phyloP scores from a whole-genome alignment of 1,140 invertebrate genomes.

The Brevipalpus yothersi region DNA sequence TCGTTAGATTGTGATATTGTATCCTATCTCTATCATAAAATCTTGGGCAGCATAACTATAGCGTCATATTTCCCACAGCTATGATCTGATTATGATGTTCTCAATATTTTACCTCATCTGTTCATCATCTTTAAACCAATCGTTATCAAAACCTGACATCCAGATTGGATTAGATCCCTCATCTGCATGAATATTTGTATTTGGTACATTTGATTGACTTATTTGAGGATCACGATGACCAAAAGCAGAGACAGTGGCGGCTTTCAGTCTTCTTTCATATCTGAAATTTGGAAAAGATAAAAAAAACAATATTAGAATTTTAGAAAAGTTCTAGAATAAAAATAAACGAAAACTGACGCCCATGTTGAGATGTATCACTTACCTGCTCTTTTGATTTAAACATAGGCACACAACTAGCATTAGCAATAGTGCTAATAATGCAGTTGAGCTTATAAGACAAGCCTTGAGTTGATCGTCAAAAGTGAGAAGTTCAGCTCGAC shows the following conservation, averaged over 20 bases:
- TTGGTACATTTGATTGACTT: constrained; percentile 58
- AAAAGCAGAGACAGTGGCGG: constrained; percentile 72
- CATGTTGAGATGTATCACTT: constrained; percentile 12
- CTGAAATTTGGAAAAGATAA: constrained; percentile 9
- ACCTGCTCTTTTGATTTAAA: constrained; percentile 46
- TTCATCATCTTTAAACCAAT: constrained; percentile 66
- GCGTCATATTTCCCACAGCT: too few species aligned
- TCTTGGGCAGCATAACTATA: too few species aligned
- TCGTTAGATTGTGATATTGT: too few species aligned
- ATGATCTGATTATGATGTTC: not conserved
- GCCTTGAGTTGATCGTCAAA: constrained; percentile 24
- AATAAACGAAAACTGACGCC: constrained; percentile 10
- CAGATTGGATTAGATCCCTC: constrained; percentile 86
- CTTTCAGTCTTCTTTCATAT: constrained; percentile 64
- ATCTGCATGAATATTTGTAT: constrained; percentile 76
- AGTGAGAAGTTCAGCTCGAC: constrained; percentile 2
- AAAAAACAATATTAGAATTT: not conserved
- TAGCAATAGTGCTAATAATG: constrained; percentile 48
- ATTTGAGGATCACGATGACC: constrained; percentile 27
- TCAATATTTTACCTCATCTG: constrained; percentile 13
- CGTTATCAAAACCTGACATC: constrained; percentile 72
- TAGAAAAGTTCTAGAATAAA: too few species aligned
- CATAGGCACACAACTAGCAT: constrained; percentile 50
- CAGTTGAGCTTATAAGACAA: constrained; percentile 50
- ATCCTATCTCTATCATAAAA: too few species aligned